Evolutionary conservation across 2,797 vertebrate genomes (phyloP).

Genomic region (Peromyscus melanophrys): DNA sequence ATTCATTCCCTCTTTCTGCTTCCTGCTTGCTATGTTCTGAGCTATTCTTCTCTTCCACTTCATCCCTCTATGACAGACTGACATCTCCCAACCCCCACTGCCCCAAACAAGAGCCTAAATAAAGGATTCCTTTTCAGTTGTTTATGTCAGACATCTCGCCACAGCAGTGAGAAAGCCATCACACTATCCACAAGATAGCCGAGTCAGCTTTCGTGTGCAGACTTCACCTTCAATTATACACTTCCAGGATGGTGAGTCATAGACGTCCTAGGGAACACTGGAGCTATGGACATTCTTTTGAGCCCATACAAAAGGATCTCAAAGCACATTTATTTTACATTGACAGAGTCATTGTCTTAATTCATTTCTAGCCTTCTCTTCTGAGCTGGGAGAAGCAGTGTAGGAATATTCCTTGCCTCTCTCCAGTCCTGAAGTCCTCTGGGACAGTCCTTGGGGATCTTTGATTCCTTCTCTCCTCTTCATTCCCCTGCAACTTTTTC

Average conservation of each 20-base stretch:
- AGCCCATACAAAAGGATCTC: background rate
- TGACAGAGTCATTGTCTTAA: background rate
- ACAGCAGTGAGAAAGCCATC: background rate
- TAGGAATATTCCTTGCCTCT: background rate
- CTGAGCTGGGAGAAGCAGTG: background rate
- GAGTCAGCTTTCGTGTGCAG: constrained; percentile 40
- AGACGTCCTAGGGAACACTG: background rate
- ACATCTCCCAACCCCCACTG: background rate
- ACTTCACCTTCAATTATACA: constrained; percentile 25
- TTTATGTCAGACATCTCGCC: background rate
- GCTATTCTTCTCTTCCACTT: background rate
- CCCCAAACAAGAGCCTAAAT: background rate
- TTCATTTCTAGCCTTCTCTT: background rate
- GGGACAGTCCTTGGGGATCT: background rate
- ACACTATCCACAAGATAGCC: background rate
- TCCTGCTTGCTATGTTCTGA: background rate
- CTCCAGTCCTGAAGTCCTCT: background rate
- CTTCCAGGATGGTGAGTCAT: constrained; percentile 49
- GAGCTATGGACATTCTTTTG: background rate
- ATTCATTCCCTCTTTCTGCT: background rate
- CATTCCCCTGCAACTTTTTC: background rate
- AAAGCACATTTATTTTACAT: background rate
- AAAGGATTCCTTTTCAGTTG: background rate
- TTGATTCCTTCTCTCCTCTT: background rate
- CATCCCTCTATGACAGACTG: background rate